phyloP scores from a whole-genome alignment of 2,797 vertebrate genomes.

The Galaxias olidus region DNA sequence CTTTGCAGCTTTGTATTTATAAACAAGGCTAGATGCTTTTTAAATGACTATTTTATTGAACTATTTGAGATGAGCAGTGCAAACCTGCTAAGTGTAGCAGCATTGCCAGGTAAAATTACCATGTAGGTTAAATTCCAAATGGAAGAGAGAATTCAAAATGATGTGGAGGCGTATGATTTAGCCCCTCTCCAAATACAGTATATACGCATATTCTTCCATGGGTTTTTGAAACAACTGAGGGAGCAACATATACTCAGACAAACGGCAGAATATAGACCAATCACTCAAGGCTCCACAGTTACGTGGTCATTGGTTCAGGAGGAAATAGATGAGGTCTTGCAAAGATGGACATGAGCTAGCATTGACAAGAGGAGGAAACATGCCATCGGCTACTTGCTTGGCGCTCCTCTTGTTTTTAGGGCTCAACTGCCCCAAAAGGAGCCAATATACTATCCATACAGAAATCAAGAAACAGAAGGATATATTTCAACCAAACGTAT shows the following conservation, averaged over 20 bases:
- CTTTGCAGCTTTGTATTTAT: no score
- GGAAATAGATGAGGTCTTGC: slow-evolving; percentile 74
- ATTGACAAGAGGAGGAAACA: slow-evolving; percentile 83
- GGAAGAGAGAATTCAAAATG: slow-evolving; percentile 9
- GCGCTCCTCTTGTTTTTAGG: slow-evolving; percentile 94
- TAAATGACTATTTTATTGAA: neutral
- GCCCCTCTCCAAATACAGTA: no score
- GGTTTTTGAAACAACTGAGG: no score
- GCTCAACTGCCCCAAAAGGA: slow-evolving; percentile 93
- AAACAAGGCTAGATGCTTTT: neutral
- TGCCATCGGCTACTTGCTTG: slow-evolving; percentile 98
- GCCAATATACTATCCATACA: slow-evolving; percentile 88
- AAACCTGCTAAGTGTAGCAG: neutral
- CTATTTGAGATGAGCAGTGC: neutral
- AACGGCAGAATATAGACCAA: no score
- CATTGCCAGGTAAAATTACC: no score
- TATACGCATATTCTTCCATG: no score
- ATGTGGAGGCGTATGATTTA: no score
- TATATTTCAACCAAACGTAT: slow-evolving; percentile 38
- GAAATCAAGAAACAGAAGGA: slow-evolving; percentile 85
- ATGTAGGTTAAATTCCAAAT: slow-evolving; percentile 13
- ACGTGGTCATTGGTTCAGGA: slow-evolving; percentile 10
- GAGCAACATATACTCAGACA: no score
- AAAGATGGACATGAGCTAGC: slow-evolving; percentile 77
- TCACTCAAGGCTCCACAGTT: neutral